These are phyloP conservation scores for Allolobophora icterica DNA, from an alignment of 2,888 invertebrate species.

Conservation along the genomic window DNA sequence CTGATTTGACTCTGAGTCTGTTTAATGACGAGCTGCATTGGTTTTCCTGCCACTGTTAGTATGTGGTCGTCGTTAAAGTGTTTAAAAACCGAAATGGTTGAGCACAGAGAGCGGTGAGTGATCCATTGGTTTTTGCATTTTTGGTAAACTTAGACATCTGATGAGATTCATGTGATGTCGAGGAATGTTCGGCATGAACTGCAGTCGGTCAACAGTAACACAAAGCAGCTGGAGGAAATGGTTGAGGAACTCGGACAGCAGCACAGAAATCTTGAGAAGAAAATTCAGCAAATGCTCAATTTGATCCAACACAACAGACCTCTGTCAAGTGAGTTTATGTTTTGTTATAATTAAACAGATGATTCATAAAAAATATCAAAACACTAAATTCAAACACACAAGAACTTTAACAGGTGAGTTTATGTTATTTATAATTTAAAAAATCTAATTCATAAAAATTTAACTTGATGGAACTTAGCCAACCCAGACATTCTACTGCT, in stretches of 20 bases:
- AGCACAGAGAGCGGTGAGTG: not conserved
- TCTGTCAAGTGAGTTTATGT: not conserved
- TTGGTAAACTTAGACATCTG: not conserved
- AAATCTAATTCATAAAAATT: no score
- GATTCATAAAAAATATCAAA: not conserved
- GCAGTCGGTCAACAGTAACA: not conserved
- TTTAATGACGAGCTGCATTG: not conserved
- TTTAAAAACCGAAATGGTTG: not conserved
- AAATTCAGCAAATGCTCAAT: not conserved
- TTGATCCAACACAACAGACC: not conserved
- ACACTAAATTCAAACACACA: not conserved
- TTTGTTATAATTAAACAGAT: not conserved
- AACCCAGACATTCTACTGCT: no score
- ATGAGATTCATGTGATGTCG: not conserved
- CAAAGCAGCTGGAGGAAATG: conserved; percentile 8
- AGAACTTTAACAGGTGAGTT: not conserved
- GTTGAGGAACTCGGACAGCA: not conserved
- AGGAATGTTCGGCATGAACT: not conserved
- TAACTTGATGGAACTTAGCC: no score
- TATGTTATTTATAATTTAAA: no score
- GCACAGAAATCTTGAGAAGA: conserved; percentile 18
- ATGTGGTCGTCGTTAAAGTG: no score
- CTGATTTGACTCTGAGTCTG: not conserved
- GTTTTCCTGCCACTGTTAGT: no score
- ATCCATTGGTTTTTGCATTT: not conserved